Percentiles rank a stretch among this genome's conserved stretches.
Evolutionary conservation across 2,888 invertebrate species (phyloP).

Genomic region (Leptinotarsa peninsularis): DNA sequence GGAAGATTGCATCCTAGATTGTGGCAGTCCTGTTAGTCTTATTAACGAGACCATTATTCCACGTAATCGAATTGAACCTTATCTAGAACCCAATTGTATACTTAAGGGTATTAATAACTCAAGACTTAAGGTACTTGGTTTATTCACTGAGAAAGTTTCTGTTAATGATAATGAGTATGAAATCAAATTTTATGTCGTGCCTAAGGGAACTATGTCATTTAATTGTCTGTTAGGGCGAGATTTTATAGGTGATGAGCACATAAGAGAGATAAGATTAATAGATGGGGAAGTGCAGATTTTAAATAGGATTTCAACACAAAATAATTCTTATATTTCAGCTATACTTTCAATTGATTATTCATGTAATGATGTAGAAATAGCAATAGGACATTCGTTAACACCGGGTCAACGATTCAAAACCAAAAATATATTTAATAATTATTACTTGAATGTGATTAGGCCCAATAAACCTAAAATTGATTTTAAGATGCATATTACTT

Average conservation of each 20-base stretch:
- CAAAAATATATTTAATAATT: slow-evolving; percentile 19
- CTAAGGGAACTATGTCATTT: slow-evolving; percentile 17
- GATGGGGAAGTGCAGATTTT: background rate
- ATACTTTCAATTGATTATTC: background rate
- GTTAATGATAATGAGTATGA: background rate
- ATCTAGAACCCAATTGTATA: background rate
- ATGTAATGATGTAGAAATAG: background rate
- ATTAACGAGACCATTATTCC: background rate
- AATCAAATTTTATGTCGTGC: slow-evolving; percentile 13
- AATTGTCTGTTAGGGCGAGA: slow-evolving; percentile 21
- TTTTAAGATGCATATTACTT: slow-evolving; percentile 45
- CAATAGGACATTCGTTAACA: slow-evolving; percentile 9
- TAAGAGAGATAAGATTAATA: background rate
- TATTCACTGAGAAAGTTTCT: background rate
- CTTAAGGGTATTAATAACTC: background rate
- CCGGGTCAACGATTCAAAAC: slow-evolving; percentile 12
- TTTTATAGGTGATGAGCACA: slow-evolving; percentile 10
- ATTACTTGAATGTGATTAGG: slow-evolving; percentile 22
- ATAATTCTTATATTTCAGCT: background rate
- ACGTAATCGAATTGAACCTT: background rate
- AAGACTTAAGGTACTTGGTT: background rate
- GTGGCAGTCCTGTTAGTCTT: slow-evolving; percentile 4
- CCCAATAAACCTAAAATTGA: slow-evolving; percentile 37
- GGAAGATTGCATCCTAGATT: background rate
- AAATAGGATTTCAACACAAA: background rate